Conservation (phyloP, 2,888 invertebrate genomes). For the Andrena dorsata region DNA sequence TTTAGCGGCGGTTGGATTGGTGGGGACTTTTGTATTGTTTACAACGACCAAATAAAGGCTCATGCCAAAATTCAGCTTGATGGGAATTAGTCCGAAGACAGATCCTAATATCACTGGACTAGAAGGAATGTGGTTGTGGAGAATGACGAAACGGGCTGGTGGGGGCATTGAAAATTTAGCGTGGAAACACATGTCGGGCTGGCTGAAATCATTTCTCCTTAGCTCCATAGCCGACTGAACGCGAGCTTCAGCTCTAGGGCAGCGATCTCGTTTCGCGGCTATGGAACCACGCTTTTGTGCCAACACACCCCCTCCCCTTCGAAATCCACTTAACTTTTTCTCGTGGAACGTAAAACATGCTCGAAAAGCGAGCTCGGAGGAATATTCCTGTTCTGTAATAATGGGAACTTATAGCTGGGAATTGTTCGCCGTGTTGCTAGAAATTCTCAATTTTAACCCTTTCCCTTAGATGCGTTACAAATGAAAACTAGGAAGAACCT, state of each 20-base stretch:
- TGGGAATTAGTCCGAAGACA: no score
- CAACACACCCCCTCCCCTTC: constrained; percentile 28
- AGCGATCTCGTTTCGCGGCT: constrained; percentile 48
- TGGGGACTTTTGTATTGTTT: no score
- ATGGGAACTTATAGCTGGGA: neutral
- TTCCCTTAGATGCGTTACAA: neutral
- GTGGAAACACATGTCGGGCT: constrained; percentile 24
- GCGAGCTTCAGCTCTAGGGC: constrained; percentile 24
- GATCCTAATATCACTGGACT: no score
- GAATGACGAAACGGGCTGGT: constrained; percentile 24
- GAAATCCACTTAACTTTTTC: constrained; percentile 56
- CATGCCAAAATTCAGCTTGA: no score
- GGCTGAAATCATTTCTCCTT: constrained; percentile 58
- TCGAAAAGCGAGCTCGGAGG: constrained; percentile 15
- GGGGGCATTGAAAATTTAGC: constrained; percentile 41
- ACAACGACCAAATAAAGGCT: no score
- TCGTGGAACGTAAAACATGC: constrained; percentile 7
- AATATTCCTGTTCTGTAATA: constrained; percentile 18
- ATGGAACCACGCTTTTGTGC: constrained; percentile 41
- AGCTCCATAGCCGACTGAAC: constrained; percentile 22
- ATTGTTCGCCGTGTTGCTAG: neutral
- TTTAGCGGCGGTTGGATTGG: no score
- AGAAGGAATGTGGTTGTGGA: neutral
- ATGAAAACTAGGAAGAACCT: neutral
- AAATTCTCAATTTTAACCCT: neutral